Percentiles rank a stretch among this genome's conserved stretches.
Evolutionary conservation across 2,797 vertebrate species (phyloP).

Genomic region (Gallinago stenura): DNA sequence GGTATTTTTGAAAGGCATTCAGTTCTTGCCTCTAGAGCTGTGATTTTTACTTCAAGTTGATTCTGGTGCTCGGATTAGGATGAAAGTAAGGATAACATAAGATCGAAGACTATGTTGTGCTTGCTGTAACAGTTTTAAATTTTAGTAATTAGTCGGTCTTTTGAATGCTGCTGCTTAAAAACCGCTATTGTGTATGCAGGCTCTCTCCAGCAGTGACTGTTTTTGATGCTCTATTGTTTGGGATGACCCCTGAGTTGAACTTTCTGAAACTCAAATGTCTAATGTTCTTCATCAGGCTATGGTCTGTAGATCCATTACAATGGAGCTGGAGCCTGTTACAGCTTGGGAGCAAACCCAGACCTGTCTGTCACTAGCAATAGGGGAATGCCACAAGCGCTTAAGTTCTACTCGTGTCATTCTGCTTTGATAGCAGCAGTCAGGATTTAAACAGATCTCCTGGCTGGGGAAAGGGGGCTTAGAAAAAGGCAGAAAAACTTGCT

Average conservation of each 20-base stretch:
- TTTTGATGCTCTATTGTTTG: conserved; percentile 70
- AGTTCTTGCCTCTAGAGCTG: not conserved
- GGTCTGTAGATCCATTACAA: conserved; percentile 64
- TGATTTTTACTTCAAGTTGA: not conserved
- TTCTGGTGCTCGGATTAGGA: not conserved
- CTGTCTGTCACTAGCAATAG: conserved; percentile 43
- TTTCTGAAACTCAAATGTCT: conserved; percentile 65
- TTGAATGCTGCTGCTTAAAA: conserved; percentile 60
- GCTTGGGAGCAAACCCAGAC: conserved; percentile 53
- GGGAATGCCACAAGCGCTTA: conserved; percentile 26
- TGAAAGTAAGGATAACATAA: not conserved
- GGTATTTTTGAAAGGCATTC: not conserved
- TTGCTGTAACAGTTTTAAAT: conserved; percentile 68
- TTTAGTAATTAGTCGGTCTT: conserved; percentile 67
- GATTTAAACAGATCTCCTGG: not conserved
- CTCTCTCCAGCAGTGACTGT: conserved; percentile 70
- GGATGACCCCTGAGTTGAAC: conserved; percentile 70
- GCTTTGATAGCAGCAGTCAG: conserved; percentile 36
- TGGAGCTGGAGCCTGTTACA: conserved; percentile 52
- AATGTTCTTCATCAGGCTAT: conserved; percentile 67
- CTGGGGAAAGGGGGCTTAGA: not conserved
- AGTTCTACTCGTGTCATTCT: conserved; percentile 6
- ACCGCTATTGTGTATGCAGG: conserved; percentile 57
- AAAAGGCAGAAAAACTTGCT: not conserved
- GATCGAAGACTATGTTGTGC: not conserved